Evolutionary conservation across 2,888 invertebrate species (phyloP).

Genomic region (Synergus japonicus): DNA sequence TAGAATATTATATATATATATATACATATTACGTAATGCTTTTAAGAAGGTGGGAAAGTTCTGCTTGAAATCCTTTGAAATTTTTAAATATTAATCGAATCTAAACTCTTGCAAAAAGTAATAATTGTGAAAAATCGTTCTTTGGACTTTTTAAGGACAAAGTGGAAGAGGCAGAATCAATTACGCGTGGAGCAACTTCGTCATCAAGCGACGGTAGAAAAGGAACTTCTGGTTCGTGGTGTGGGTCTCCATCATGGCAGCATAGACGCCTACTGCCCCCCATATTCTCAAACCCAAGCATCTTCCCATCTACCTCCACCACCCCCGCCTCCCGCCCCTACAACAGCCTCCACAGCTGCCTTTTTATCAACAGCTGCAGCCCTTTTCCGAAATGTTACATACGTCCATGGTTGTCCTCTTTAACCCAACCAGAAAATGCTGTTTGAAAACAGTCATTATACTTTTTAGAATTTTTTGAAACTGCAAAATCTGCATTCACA

Average conservation of each 20-base stretch:
- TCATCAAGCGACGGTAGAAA: slow-evolving; percentile 89
- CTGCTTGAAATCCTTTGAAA: too few relatives aligned
- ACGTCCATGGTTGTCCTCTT: slow-evolving; percentile 85
- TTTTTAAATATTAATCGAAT: too few relatives aligned
- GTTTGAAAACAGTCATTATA: slow-evolving; percentile 40
- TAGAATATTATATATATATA: too few relatives aligned
- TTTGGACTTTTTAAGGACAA: slow-evolving; percentile 81
- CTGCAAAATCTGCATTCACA: background rate
- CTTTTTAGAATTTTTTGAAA: slow-evolving; percentile 22
- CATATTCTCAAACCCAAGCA: slow-evolving; percentile 67
- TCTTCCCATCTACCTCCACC: slow-evolving; percentile 79
- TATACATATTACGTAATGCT: too few relatives aligned
- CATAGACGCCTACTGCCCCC: slow-evolving; percentile 72
- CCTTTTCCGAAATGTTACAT: slow-evolving; percentile 86
- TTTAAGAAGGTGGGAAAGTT: too few relatives aligned
- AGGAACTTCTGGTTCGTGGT: slow-evolving; percentile 80
- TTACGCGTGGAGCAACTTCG: slow-evolving; percentile 90
- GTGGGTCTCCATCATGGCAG: slow-evolving; percentile 74
- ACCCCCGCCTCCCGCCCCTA: slow-evolving; percentile 69
- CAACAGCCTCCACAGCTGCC: slow-evolving; percentile 79
- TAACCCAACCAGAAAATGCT: slow-evolving; percentile 73
- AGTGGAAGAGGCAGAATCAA: slow-evolving; percentile 94
- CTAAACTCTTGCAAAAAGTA: background rate
- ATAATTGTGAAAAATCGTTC: background rate
- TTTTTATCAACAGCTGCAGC: slow-evolving; percentile 86